Percentiles rank a stretch among this genome's conserved stretches.
These are phyloP conservation scores for Tauraco hartlaubi DNA, from an alignment of 2,797 vertebrate genomes.

Conservation along the genomic window DNA sequence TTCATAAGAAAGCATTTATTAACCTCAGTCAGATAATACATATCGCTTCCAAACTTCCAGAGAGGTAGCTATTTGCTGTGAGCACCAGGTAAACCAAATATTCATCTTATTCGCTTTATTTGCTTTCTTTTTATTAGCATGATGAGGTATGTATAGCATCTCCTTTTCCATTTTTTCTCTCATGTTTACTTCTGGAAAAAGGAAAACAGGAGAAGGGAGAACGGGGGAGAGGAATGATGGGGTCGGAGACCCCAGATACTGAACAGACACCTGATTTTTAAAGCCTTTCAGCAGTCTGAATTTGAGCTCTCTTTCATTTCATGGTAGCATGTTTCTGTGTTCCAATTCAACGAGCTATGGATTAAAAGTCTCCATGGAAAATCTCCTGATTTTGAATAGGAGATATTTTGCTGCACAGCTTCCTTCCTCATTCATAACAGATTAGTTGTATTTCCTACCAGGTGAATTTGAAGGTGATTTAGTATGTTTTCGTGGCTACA, in stretches of 20 bases:
- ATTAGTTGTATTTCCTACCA: neutral
- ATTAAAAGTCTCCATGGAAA: neutral
- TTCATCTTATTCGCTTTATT: neutral
- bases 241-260: neutral
- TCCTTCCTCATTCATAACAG: neutral
- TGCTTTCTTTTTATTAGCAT: neutral
- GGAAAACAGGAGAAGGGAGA: neutral
- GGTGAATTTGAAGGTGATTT: neutral
- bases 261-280: neutral
- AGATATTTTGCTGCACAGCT: neutral
- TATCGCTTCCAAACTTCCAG: neutral
- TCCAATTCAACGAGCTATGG: neutral
- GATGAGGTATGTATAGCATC: neutral
- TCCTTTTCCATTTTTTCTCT: neutral
- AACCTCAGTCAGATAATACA: neutral
- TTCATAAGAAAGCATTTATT: neutral
- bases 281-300: neutral
- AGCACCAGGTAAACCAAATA: neutral
- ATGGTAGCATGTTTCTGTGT: neutral
- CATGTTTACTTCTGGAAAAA: neutral
- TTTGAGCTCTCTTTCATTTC: neutral
- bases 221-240: neutral
- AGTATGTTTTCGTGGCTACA: neutral
- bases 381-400: neutral
- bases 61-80: neutral